Percentiles rank a stretch among this genome's conserved stretches.
Conservation (phyloP, 1,140 invertebrate genomes). For the Dreissena polymorpha region DNA sequence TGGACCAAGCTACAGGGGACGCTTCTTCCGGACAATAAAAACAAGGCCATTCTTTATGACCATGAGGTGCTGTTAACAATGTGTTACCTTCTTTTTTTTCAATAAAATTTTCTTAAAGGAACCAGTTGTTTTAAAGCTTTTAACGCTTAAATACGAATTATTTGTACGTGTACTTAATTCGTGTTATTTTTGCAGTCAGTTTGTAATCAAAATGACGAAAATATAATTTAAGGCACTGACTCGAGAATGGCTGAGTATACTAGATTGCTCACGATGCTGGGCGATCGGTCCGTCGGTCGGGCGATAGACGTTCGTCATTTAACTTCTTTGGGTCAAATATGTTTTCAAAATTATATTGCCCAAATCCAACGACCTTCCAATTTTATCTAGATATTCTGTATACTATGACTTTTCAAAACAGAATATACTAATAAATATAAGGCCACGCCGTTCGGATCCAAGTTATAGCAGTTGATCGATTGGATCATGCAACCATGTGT, state of each 20-base stretch:
- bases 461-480: too few relatives aligned
- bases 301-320: background rate
- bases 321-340: background rate
- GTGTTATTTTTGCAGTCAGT: background rate
- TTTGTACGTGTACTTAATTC: background rate
- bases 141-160: background rate
- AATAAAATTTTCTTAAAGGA: background rate
- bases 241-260: too few relatives aligned
- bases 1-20: slow-evolving; percentile 63
- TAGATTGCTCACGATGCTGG: background rate
- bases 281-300: background rate
- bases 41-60: background rate
- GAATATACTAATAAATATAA: too few relatives aligned
- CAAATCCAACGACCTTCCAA: too few relatives aligned
- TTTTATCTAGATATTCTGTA: too few relatives aligned
- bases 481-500: too few relatives aligned
- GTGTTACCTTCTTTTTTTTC: background rate
- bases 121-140: background rate
- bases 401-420: too few relatives aligned
- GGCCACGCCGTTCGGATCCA: too few relatives aligned
- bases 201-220: background rate
- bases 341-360: background rate
- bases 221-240: too few relatives aligned
- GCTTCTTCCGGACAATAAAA: background rate
- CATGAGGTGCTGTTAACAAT: background rate